phyloP scores from a whole-genome alignment of 2,113 vertebrate genomes.

The Chloropsis cyanopogon region DNA sequence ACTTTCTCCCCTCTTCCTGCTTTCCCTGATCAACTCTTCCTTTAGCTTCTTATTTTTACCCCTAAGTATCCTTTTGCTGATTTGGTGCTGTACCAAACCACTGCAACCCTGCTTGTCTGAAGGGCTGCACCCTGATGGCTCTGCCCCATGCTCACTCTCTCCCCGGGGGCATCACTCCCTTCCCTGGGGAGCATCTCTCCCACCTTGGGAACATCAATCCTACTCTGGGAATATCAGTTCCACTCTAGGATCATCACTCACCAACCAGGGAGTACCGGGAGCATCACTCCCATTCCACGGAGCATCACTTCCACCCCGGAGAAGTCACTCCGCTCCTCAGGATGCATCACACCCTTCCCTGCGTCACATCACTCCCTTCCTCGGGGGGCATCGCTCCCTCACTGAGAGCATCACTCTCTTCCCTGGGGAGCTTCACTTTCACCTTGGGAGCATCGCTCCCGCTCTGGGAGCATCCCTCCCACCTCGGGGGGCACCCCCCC shows the following conservation, averaged over 20 bases:
- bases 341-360: neutral
- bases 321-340: neutral
- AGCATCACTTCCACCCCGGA: neutral
- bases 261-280: neutral
- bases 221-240: neutral
- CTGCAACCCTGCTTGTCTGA: neutral
- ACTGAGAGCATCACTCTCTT: neutral
- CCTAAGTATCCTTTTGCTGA: neutral
- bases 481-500: no score
- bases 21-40: neutral
- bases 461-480: no score
- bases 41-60: neutral
- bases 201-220: neutral
- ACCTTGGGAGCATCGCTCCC: no score
- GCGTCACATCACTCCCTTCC: neutral
- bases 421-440: no score
- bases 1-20: neutral
- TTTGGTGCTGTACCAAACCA: neutral
- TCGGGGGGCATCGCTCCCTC: fast-evolving
- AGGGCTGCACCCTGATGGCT: neutral
- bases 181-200: neutral
- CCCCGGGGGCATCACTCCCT: neutral
- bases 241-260: neutral
- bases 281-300: neutral
- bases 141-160: neutral